phyloP scores from a whole-genome alignment of 2,797 vertebrate species.

The Phoeniculus purpureus region DNA sequence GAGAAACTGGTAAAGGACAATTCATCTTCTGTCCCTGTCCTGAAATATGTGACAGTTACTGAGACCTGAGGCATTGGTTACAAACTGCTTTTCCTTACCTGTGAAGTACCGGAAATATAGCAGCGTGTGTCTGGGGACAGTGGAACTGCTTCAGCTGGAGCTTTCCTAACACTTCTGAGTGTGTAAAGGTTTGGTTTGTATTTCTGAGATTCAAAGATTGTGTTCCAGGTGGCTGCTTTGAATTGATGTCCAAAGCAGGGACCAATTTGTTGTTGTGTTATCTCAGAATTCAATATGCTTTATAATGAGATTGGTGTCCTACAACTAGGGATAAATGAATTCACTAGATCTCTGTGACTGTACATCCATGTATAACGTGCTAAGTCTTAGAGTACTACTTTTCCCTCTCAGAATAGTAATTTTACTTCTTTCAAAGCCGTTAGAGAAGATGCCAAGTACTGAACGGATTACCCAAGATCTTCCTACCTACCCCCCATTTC shows the following conservation, averaged over 20 bases:
- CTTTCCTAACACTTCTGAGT: not conserved
- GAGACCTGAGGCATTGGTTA: not conserved
- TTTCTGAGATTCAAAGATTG: not conserved
- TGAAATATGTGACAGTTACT: not conserved
- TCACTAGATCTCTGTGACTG: not conserved
- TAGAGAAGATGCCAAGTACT: not conserved
- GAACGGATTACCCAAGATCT: not conserved
- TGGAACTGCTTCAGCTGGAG: not conserved
- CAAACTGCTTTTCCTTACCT: not conserved
- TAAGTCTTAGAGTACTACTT: not conserved
- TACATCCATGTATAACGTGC: not conserved
- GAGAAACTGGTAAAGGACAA: not conserved
- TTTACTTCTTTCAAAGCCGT: not conserved
- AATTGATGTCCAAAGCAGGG: not conserved
- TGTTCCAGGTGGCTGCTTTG: slow-evolving; percentile 1
- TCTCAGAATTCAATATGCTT: not conserved
- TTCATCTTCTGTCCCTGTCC: not conserved
- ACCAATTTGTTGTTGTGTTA: not conserved
- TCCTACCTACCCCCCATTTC: rapidly evolving
- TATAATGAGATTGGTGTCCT: not conserved
- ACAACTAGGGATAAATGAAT: not conserved
- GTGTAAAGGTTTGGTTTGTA: not conserved
- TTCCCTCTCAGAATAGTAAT: not conserved
- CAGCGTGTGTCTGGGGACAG: not conserved
- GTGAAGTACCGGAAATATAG: not conserved